phyloP scores from a whole-genome alignment of 23 tunicate genomes.

The Halocynthia roretzi region DNA sequence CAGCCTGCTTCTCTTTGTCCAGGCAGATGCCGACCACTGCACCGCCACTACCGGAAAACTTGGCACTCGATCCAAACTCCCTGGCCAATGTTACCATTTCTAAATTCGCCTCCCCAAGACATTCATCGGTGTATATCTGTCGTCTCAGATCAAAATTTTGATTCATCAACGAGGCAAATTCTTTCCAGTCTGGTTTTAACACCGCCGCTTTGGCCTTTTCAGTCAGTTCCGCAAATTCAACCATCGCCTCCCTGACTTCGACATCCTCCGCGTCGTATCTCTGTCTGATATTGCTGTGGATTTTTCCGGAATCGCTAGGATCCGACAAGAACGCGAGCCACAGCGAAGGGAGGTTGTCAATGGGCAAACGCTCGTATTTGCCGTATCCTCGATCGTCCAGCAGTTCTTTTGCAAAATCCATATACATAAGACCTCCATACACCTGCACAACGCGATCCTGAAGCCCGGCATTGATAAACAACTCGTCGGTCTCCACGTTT shows the following conservation, averaged over 20 bases:
- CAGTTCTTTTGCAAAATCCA: slow-evolving; percentile 75
- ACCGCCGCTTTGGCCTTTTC: slow-evolving; percentile 59
- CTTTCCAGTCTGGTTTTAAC: slow-evolving; percentile 46
- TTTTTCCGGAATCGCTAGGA: slow-evolving; percentile 90
- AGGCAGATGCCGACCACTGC: slow-evolving; percentile 81
- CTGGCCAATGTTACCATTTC: slow-evolving; percentile 66
- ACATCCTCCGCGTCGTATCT: slow-evolving; percentile 61
- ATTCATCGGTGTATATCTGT: slow-evolving; percentile 48
- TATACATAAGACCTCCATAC: slow-evolving; percentile 83
- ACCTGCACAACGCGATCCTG: slow-evolving; percentile 94
- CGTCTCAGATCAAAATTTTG: slow-evolving; percentile 66
- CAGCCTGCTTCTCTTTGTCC: slow-evolving; percentile 17
- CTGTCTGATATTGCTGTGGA: slow-evolving; percentile 71
- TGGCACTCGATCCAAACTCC: slow-evolving; percentile 46
- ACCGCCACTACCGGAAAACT: slow-evolving; percentile 97
- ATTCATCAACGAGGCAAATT: slow-evolving; percentile 52
- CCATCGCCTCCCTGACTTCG: slow-evolving; percentile 64
- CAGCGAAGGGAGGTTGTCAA: slow-evolving; percentile 42
- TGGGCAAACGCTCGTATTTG: slow-evolving; percentile 37
- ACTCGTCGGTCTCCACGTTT: slow-evolving; percentile 80
- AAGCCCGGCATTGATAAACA: slow-evolving; percentile 88
- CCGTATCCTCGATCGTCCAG: slow-evolving; percentile 69
- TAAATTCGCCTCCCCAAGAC: slow-evolving; percentile 57
- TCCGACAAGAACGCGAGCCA: slow-evolving; percentile 75
- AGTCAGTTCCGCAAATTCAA: slow-evolving; percentile 53